A percentile compares a stretch with the other conserved stretches of the same genome.
Conservation (phyloP, 2,888 invertebrate genomes). For the Altica lythri region DNA sequence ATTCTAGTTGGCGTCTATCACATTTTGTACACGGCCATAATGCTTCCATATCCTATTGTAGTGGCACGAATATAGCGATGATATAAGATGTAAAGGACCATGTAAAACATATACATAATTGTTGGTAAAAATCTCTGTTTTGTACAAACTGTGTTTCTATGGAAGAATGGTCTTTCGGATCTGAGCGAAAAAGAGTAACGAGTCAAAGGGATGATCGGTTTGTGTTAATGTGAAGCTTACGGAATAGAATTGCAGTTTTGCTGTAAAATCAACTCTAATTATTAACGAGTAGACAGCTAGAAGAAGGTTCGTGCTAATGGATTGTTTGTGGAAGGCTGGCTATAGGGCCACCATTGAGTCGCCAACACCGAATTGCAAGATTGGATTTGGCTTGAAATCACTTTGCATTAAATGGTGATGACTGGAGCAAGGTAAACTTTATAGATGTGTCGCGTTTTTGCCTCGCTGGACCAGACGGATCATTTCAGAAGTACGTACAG, state of each 20-base stretch:
- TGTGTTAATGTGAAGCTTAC: not conserved
- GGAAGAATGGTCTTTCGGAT: too few species aligned
- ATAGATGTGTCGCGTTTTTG: not conserved
- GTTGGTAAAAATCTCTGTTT: too few species aligned
- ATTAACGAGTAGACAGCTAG: too few species aligned
- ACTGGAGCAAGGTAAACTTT: not conserved
- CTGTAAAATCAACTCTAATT: not conserved
- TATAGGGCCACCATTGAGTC: too few species aligned
- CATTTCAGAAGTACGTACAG: not conserved
- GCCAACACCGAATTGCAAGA: conserved; percentile 17
- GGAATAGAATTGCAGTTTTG: not conserved
- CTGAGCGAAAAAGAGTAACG: conserved; percentile 5
- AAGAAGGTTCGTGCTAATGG: conserved; percentile 20
- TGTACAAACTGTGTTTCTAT: too few species aligned
- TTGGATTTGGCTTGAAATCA: conserved; percentile 33
- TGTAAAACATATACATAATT: too few species aligned
- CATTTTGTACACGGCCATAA: too few species aligned
- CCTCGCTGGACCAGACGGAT: not conserved
- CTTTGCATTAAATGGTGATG: conserved; percentile 17
- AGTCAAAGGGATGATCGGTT: conserved; percentile 6
- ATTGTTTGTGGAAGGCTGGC: conserved; percentile 29
- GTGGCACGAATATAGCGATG: too few species aligned
- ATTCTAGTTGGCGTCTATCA: too few species aligned
- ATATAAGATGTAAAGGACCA: too few species aligned
- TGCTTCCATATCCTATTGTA: too few species aligned